Evolutionary conservation across 2,797 vertebrate species (phyloP), one percentile per base, ranked within the genome.

Genomic region (Phaenicophaeus curvirostris): DNA sequence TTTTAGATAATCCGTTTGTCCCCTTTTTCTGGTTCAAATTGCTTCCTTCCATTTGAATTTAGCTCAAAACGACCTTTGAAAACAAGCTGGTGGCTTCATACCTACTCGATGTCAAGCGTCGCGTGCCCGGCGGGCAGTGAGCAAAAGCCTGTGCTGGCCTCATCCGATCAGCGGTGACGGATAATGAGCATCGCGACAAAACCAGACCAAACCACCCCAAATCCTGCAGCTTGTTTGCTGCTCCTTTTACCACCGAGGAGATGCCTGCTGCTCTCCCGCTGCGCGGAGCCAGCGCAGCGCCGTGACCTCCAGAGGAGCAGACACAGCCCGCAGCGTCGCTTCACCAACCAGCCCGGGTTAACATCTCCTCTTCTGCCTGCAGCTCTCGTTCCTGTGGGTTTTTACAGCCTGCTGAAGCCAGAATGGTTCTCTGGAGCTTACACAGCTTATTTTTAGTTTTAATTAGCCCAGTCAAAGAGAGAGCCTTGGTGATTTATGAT

Each of bases 321-420:
- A 20, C 41, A 1, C 3, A 23, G 86, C 72, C 69, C 18, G 0
- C 0, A 2, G 77, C 1, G 0, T 37, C 15, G 51, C 73, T 33
- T 46, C 6, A 0, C 13, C 13, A 31, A 41, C 4, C 0, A 71
- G 31, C 12, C 41, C 3, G 0, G 31, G 17, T 50, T 50, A 58
- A 14, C 1, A 0, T 78, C 18, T 4, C 50, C 67, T 63, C 2
- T 0, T 27, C 62, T 17, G 8, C 72, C 59, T 31, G 53, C 85
- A 50, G 71, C 75, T 46, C 50, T 41, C 1, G 0, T 27, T 35
- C 28, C 0, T 15, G 48, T 65, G 39, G 83, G 55, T 10, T 73
- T 42, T 53, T 9, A 54, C 28, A 8, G 27, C 41, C 62, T 57
- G 50, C 41, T 61, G 57, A 35, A 85, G 57, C 48, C 19, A 6